A percentile compares a stretch with the other conserved stretches of the same genome.
phyloP scores from a whole-genome alignment of 2,797 vertebrate genomes.

The Gallirallus australis region DNA sequence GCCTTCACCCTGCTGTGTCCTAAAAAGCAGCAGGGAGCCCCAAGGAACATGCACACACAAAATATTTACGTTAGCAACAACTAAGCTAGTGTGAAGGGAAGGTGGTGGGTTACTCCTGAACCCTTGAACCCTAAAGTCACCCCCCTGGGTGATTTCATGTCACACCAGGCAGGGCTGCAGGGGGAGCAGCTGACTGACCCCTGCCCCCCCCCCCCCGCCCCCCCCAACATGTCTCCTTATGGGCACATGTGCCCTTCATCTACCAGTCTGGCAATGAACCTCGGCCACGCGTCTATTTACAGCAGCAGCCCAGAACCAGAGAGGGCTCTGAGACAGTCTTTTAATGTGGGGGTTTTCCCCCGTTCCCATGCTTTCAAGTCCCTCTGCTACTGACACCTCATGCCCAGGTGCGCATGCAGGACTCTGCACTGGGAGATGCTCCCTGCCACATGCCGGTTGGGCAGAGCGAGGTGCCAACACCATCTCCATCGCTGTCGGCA shows the following conservation, averaged over 20 bases:
- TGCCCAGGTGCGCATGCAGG: not conserved
- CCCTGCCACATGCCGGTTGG: rapidly evolving
- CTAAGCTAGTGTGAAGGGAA: not conserved
- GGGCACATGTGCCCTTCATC: conserved; percentile 20
- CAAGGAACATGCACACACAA: rapidly evolving
- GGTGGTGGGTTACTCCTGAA: not conserved
- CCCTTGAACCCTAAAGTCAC: not conserved
- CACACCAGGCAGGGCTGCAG: not conserved
- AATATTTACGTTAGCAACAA: not conserved
- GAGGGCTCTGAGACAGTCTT: not conserved
- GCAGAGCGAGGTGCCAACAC: not conserved
- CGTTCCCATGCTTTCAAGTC: not conserved
- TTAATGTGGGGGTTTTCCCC: not conserved
- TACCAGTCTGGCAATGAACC: conserved; percentile 8
- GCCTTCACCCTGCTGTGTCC: not conserved
- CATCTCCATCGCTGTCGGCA: not conserved
- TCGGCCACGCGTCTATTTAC: not conserved
- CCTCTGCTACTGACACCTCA: not conserved
- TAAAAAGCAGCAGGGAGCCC: not conserved
- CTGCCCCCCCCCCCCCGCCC: not conserved
- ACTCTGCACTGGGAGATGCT: not conserved
- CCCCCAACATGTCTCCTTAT: not conserved
- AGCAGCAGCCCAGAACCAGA: conserved; percentile 26
- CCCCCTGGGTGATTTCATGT: rapidly evolving
- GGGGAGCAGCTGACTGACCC: not conserved